Conservation (phyloP, 1,140 invertebrate species). For the Sycophaga agraensis region DNA sequence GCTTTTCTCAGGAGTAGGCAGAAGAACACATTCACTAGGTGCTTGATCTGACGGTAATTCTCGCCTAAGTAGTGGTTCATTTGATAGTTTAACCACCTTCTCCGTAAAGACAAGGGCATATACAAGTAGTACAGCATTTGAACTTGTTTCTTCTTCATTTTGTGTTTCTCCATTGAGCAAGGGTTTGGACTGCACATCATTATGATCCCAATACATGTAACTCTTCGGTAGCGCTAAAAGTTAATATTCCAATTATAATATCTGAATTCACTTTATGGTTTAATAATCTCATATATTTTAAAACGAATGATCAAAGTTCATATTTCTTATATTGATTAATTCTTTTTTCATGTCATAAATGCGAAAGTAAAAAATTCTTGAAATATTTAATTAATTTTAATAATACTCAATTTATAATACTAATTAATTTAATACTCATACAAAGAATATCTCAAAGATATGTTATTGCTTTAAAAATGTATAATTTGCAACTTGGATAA, state of each 20-base stretch:
- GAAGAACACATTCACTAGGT: constrained; percentile 67
- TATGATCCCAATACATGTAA: constrained; percentile 56
- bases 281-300: too few relatives aligned
- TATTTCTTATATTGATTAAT: neutral
- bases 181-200: constrained; percentile 42
- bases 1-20: constrained; percentile 61
- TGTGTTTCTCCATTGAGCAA: constrained; percentile 45
- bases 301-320: neutral
- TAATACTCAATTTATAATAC: too few relatives aligned
- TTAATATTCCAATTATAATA: neutral
- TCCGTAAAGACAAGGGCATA: constrained; percentile 63
- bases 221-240: constrained; percentile 41
- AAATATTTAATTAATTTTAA: too few relatives aligned
- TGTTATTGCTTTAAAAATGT: too few relatives aligned
- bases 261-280: too few relatives aligned
- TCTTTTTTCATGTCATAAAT: too few relatives aligned
- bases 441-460: too few relatives aligned
- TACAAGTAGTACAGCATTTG: constrained; percentile 57
- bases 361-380: neutral
- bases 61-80: constrained; percentile 64
- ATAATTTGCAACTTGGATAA: too few relatives aligned
- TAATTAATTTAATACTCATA: too few relatives aligned
- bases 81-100: constrained; percentile 60
- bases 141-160: constrained; percentile 31
- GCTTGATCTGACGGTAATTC: constrained; percentile 66